Conservation (phyloP, 2,888 invertebrate genomes). For the Pteria penguin region DNA sequence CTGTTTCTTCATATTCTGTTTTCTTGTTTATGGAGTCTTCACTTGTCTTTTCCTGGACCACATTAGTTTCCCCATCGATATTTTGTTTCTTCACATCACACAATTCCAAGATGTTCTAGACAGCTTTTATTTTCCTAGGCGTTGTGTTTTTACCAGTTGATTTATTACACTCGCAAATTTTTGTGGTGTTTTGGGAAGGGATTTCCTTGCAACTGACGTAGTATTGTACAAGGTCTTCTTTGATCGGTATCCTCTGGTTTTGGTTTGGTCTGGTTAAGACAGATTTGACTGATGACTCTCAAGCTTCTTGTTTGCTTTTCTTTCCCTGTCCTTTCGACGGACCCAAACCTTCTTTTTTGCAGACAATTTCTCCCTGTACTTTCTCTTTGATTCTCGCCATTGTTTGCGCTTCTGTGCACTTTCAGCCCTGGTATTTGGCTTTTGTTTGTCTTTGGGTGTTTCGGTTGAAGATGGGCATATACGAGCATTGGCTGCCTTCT, state of each 20-base stretch:
- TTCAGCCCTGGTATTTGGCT: constrained; percentile 24
- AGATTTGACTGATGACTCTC: no score
- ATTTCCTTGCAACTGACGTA: constrained; percentile 3
- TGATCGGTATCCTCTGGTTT: neutral
- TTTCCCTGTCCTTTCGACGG: neutral
- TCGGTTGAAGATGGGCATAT: no score
- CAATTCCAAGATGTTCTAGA: no score
- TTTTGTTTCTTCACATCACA: no score
- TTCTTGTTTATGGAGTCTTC: constrained; percentile 5
- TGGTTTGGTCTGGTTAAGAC: neutral
- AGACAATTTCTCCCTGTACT: neutral
- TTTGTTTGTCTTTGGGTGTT: constrained; percentile 31
- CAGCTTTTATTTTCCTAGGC: no score
- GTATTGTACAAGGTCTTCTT: constrained; percentile 13
- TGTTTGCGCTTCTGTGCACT: constrained; percentile 16
- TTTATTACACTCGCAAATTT: constrained; percentile 23
- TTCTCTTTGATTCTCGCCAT: constrained; percentile 3
- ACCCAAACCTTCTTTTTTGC: constrained; percentile 7
- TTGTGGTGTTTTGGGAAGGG: constrained; percentile 5
- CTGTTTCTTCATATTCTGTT: neutral
- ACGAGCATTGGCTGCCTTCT: no score
- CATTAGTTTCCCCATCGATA: no score
- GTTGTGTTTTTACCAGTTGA: constrained; percentile 8
- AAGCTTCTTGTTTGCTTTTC: neutral
- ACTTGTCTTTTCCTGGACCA: no score